Base-by-base conservation (phyloP, 2,113 vertebrate species). In the Deroptyus accipitrinus region DNA sequence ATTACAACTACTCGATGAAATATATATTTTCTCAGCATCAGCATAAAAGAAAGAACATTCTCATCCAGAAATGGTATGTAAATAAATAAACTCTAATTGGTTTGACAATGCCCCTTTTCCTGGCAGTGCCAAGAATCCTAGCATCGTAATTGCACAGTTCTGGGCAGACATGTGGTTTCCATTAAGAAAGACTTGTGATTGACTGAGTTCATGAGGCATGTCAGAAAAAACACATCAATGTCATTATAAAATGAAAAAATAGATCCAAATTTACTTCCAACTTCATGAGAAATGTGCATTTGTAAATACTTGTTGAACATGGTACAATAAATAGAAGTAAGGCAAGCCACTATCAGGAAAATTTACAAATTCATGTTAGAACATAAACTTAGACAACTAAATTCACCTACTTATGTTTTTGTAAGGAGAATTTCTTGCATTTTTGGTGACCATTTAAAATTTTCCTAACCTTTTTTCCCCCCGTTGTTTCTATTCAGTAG, bases 1-100 rank as follows among this genome's bases (percentile, higher is more conserved):
- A 96, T 97, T 98, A 95, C 88, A 97, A 96, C 94, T 96, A 97
- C 96, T 96, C 96, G 79, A 98, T 97, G 96, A 98, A 97, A 97
- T 97, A 96, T 95, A 95, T 96, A 96, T 98, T 98, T 98, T 98
- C 95, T 97, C 92, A 95, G 97, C 97, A 98, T 98, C 98, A 98
- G 97, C 98, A 98, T 97, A 97, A 98, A 98, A 97, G 98, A 98
- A 97, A 96, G 97, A 98, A 98, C 97, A 96, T 97, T 98, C 97
- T 97, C 95, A 97, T 98, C 97, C 97, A 98, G 97, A 97, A 98
- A 98, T 97, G 98, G 97, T 98, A 98, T 98, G 98, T 98, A 98
- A 98, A 98, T 98, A 98, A 98, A 98, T 98, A 98, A 98, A 98
- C 97, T 98, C 97, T 98, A 98, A 98, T 98, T 98, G 98, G 97